Evolutionary conservation across 2,113 vertebrate species (phyloP), one percentile per base, ranked within the genome.

Genomic region (Entomyzon cyanotis): DNA sequence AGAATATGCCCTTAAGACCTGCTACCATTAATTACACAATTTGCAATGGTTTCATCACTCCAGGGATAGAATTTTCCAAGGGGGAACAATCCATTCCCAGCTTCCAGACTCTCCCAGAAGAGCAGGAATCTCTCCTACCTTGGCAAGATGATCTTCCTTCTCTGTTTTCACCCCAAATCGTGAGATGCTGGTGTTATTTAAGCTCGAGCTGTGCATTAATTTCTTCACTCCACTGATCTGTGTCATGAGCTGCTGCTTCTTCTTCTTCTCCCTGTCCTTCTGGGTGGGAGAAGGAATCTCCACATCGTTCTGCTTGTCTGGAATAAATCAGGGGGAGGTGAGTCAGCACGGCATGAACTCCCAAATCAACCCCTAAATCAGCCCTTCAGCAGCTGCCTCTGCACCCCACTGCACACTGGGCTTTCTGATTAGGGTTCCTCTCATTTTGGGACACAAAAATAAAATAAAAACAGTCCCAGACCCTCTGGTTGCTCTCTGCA

Each of bases 291-390:
- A 99, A 7, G 99, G 99, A 63, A 99, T 99, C 97, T 99, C 99
- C 98, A 99, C 97, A 37, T 99, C 99, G 27, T 99, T 99, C 98
- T 99, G 99, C 95, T 99, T 99, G 97, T 99, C 99, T 99, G 97
- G 17, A 94, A 95, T 25, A 69, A 30, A 93, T 5, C 92, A 67
- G 74, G 39, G 31, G 28, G 41, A 67, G 37, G 90, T 8, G 28
- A 93, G 52, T 91, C 65, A 90, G 21, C 52, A 18, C 70, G 31
- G 11, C 0, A 3, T 0, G 1, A 70, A 35, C 82, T 47, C 42
- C 46, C 49, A 30, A 24, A 64, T 27, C 44, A 3, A 2, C 7
- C 14, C 42, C 22, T 58, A 16, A 3, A 55, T 2, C 37, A 58
- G 5, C 30, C 25, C 50, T 41, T 1, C 5, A 30, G 84, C 63